Evolutionary conservation across 2,888 invertebrate species (phyloP).

Genomic region (Perithous albicinctus): DNA sequence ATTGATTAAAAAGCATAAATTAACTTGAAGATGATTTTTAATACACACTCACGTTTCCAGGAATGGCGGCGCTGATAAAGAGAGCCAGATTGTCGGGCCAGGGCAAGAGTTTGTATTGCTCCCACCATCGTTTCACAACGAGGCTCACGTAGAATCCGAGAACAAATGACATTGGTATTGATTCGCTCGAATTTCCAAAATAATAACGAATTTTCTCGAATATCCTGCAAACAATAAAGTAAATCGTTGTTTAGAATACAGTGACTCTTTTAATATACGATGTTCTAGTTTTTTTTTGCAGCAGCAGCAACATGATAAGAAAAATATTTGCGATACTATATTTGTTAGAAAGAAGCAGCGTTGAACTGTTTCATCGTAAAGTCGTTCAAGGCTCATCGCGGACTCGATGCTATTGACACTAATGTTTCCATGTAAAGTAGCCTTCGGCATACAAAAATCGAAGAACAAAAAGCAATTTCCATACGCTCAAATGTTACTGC

Average conservation of each 20-base stretch:
- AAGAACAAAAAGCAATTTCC: not conserved
- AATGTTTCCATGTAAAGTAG: no score
- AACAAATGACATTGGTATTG: slow-evolving; percentile 97
- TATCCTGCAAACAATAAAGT: slow-evolving; percentile 87
- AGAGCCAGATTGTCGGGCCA: slow-evolving; percentile 97
- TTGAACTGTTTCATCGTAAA: slow-evolving; percentile 28
- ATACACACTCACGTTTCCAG: slow-evolving; percentile 92
- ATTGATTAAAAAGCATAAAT: not conserved
- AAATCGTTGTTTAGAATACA: slow-evolving; percentile 19
- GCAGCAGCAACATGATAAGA: not conserved
- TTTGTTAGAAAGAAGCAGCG: not conserved
- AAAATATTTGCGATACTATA: not conserved
- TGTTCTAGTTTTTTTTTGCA: slow-evolving; percentile 32
- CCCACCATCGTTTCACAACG: slow-evolving; percentile 98
- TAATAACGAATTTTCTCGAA: slow-evolving; percentile 95
- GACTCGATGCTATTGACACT: no score
- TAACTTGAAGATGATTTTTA: not conserved
- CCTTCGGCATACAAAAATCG: not conserved
- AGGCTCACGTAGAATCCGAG: slow-evolving; percentile 97
- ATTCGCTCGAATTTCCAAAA: slow-evolving; percentile 94
- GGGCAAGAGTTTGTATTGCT: slow-evolving; percentile 95
- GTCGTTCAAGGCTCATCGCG: slow-evolving; percentile 57
- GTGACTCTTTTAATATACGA: not conserved
- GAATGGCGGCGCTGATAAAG: slow-evolving; percentile 96
- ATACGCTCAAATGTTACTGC: slow-evolving; percentile 6